A percentile compares a stretch with the other conserved stretches of the same genome.
Evolutionary conservation across 2,797 vertebrate species (phyloP).

Genomic region (Falco peregrinus): DNA sequence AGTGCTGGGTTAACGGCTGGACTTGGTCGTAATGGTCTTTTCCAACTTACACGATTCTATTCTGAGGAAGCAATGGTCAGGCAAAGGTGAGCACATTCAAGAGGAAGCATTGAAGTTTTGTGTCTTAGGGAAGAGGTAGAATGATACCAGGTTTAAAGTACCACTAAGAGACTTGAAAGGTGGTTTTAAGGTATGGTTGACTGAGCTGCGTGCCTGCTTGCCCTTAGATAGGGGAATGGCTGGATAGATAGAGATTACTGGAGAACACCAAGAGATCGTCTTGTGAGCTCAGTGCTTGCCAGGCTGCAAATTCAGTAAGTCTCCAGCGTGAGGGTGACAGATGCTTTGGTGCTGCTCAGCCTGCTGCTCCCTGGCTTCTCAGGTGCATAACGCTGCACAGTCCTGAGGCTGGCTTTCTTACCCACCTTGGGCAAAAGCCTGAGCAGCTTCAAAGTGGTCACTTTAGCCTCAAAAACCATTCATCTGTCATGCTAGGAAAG

Average conservation of each 20-base stretch:
- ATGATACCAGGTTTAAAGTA: background rate
- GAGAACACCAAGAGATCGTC: background rate
- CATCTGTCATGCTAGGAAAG: background rate
- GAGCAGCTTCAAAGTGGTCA: background rate
- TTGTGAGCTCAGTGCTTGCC: background rate
- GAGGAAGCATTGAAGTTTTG: background rate
- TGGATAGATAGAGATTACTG: background rate
- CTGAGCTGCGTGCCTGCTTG: background rate
- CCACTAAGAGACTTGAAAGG: background rate
- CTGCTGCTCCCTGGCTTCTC: constrained; percentile 18
- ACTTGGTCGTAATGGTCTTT: background rate
- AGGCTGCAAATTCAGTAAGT: background rate
- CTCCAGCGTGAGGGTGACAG: background rate
- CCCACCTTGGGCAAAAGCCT: background rate
- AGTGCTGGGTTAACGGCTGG: background rate
- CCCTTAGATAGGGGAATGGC: background rate
- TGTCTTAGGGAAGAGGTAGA: background rate
- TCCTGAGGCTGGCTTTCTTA: background rate
- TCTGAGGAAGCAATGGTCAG: background rate
- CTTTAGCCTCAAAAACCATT: background rate
- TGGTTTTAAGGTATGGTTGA: background rate
- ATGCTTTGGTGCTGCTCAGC: constrained; percentile 23
- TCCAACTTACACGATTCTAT: background rate
- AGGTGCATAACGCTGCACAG: background rate
- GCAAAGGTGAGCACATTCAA: background rate